A percentile compares a stretch with the other conserved stretches of the same genome.
These are phyloP conservation scores for Furcula furcula DNA, from an alignment of 2,888 invertebrate species.

Conservation along the genomic window DNA sequence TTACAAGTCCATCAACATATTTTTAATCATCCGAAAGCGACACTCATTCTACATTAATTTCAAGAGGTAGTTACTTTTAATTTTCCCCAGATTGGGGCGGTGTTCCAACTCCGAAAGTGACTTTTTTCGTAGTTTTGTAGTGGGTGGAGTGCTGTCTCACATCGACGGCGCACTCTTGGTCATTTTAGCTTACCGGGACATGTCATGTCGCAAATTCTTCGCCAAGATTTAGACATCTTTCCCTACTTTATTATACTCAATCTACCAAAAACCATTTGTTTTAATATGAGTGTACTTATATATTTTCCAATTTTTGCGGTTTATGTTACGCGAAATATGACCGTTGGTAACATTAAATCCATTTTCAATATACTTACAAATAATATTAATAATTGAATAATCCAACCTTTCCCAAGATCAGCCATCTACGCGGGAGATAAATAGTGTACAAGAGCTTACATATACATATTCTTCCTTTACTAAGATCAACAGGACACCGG, in stretches of 20 bases:
- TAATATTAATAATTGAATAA: no score
- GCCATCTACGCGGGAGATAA: no score
- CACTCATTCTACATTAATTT: background rate
- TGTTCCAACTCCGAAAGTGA: constrained; percentile 13
- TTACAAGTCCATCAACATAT: background rate
- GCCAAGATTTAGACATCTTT: constrained; percentile 19
- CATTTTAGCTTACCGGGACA: constrained; percentile 26
- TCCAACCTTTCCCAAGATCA: no score
- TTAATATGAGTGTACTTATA: no score
- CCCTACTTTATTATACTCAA: constrained; percentile 24
- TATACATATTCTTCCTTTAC: no score
- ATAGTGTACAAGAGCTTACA: no score
- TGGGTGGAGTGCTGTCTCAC: constrained; percentile 13
- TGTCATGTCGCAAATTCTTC: constrained; percentile 16
- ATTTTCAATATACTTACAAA: no score
- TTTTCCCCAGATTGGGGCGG: constrained; percentile 12
- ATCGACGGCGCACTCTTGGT: constrained; percentile 16
- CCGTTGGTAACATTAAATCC: no score
- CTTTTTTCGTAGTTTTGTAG: constrained; percentile 26
- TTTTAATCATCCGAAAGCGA: background rate
- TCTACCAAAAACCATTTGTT: no score
- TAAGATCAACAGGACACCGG: no score
- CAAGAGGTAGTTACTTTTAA: constrained; percentile 13
- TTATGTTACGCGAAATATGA: no score
- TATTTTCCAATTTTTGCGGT: no score